Evolutionary conservation across 1,140 invertebrate species (phyloP).

Genomic region (Leptopilina clavipes): DNA sequence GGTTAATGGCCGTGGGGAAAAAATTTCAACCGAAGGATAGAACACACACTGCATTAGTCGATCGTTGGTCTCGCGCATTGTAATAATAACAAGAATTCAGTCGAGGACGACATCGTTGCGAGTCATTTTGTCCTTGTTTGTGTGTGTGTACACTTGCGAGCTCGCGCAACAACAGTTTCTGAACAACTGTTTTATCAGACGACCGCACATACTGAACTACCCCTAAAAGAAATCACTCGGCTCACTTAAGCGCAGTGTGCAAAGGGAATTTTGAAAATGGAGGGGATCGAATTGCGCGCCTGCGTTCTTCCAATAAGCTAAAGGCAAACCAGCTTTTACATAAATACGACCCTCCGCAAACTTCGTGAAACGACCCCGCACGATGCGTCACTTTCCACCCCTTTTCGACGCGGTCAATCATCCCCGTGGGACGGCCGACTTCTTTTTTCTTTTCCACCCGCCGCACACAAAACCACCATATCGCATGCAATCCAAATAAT

Average conservation of each 20-base stretch:
- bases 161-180: conserved; percentile 4
- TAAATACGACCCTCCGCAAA: conserved; percentile 14
- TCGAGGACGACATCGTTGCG: conserved; percentile 8
- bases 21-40: conserved; percentile 1
- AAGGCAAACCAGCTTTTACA: neutral
- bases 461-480: neutral
- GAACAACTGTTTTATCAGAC: conserved; percentile 2
- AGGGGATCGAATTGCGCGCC: neutral
- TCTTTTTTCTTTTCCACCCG: neutral
- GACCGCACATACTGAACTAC: neutral
- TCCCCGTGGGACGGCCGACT: conserved; percentile 46
- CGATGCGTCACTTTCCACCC: conserved; percentile 46
- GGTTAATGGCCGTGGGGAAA: conserved; percentile 23
- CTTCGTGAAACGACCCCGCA: conserved; percentile 21
- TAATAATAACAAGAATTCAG: conserved; percentile 21
- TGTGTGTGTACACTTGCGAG: conserved; percentile 17
- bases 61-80: conserved; percentile 22
- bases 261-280: neutral
- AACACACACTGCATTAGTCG: conserved; percentile 26
- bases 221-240: too few species aligned
- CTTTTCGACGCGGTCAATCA: conserved; percentile 56
- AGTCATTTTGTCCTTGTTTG: neutral
- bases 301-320: neutral
- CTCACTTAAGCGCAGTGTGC: neutral
- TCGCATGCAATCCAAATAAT: neutral